These are phyloP conservation scores for Agrotis clavis DNA, from an alignment of 2,888 invertebrate genomes.

Conservation along the genomic window DNA sequence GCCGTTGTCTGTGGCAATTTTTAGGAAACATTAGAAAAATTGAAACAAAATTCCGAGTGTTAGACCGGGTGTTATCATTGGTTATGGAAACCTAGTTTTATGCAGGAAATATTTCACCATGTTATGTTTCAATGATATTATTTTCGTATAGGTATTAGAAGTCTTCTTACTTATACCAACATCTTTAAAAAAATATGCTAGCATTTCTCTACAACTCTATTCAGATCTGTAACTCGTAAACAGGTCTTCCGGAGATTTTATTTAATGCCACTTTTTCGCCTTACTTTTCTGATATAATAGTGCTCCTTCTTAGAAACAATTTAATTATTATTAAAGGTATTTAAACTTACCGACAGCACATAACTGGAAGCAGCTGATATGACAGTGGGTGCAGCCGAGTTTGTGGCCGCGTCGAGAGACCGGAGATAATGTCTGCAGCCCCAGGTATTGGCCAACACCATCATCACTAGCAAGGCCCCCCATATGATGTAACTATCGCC, in stretches of 20 bases:
- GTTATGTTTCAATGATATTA: not conserved
- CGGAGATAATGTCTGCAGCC: conserved; percentile 92
- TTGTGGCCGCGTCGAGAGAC: conserved; percentile 91
- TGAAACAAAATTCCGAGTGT: not conserved
- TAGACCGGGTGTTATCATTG: too few species aligned
- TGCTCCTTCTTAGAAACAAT: not conserved
- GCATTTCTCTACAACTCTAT: too few species aligned
- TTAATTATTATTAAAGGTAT: too few species aligned
- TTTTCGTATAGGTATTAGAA: not conserved
- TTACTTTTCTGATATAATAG: not conserved
- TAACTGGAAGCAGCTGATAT: conserved; percentile 92
- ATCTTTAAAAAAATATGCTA: not conserved
- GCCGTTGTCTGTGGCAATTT: conserved; percentile 3
- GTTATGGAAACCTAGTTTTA: too few species aligned
- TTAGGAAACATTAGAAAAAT: conserved; percentile 5
- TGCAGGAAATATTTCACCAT: too few species aligned
- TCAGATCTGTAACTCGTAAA: too few species aligned
- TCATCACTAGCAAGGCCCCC: conserved; percentile 80
- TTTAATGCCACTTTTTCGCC: too few species aligned
- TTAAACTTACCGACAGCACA: conserved; percentile 91
- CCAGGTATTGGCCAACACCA: conserved; percentile 92
- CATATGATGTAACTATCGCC: conserved; percentile 83
- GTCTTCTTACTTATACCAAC: not conserved
- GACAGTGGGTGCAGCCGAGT: conserved; percentile 92
- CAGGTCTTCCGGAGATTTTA: too few species aligned